Percentiles rank a stretch among this genome's conserved stretches.
Conservation (phyloP, 2,888 invertebrate species). For the Polydrusus tereticollis region DNA sequence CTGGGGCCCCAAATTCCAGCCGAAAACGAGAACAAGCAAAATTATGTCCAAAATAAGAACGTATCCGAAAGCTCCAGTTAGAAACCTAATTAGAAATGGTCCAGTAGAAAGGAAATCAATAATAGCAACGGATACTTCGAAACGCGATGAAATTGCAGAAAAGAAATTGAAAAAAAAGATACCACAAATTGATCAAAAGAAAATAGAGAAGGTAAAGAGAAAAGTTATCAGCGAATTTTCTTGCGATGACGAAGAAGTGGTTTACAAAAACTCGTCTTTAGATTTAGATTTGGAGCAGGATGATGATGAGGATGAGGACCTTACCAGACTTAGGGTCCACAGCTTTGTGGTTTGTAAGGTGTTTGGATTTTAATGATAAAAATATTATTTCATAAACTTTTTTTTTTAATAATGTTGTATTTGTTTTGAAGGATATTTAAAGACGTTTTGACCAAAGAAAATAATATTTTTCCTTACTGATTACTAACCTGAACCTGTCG, state of each 20-base stretch:
- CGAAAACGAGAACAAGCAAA: too few species aligned
- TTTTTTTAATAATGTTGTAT: background rate
- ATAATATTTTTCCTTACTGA: constrained; percentile 21
- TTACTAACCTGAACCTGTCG: constrained; percentile 6
- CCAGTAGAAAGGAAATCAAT: constrained; percentile 22
- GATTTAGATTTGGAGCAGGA: constrained; percentile 25
- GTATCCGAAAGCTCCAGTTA: background rate
- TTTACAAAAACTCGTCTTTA: constrained; percentile 4
- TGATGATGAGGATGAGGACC: constrained; percentile 6
- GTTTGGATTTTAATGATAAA: constrained; percentile 25
- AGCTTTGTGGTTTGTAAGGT: constrained; percentile 7
- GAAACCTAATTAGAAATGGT: constrained; percentile 14
- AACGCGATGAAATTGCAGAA: constrained; percentile 25
- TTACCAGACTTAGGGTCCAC: constrained; percentile 17
- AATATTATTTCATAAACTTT: constrained; percentile 13
- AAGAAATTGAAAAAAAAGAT: constrained; percentile 25
- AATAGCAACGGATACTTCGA: constrained; percentile 26
- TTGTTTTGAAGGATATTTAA: constrained; percentile 6
- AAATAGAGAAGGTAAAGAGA: constrained; percentile 22
- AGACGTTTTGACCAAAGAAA: constrained; percentile 21
- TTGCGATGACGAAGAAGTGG: constrained; percentile 10
- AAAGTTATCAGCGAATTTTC: constrained; percentile 26
- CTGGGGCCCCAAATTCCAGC: too few species aligned
- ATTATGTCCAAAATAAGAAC: background rate
- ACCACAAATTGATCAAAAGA: constrained; percentile 1